Conservation (phyloP, 1,140 invertebrate genomes). For the Aphis craccivora region DNA sequence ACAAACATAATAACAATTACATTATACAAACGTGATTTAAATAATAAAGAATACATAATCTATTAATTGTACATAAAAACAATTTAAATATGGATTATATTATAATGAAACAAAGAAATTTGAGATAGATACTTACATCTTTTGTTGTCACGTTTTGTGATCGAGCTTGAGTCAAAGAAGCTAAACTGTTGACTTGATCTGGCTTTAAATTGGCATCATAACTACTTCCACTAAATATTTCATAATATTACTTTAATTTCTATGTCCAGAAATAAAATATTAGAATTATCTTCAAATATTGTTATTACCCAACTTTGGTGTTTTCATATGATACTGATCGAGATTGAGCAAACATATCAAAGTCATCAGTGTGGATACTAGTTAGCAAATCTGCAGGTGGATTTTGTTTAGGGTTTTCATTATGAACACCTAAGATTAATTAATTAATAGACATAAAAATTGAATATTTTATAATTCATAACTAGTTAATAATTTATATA, state of each 20-base stretch:
- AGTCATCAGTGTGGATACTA: conserved; percentile 70
- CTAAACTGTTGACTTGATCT: conserved; percentile 68
- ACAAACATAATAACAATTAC: conserved; percentile 53
- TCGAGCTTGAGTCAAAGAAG: conserved; percentile 60
- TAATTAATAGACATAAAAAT: background rate
- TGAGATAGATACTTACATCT: conserved; percentile 41
- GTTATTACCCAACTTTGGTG: conserved; percentile 71
- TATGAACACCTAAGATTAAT: conserved; percentile 59
- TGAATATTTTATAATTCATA: background rate
- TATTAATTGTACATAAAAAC: background rate
- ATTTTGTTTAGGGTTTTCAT: conserved; percentile 60
- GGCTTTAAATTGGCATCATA: conserved; percentile 77
- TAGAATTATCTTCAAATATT: background rate
- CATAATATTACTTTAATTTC: background rate
- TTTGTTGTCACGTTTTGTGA: conserved; percentile 56
- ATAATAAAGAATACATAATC: background rate
- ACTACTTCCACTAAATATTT: conserved; percentile 68
- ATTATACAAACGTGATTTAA: conserved; percentile 53
- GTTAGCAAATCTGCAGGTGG: conserved; percentile 55
- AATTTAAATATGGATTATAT: background rate
- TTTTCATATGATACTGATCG: conserved; percentile 77
- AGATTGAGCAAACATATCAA: conserved; percentile 92
- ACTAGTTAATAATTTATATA: background rate
- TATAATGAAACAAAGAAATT: conserved; percentile 4
- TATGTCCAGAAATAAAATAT: background rate